phyloP scores from a whole-genome alignment of 2,888 invertebrate genomes.

The Orchesella flavescens region DNA sequence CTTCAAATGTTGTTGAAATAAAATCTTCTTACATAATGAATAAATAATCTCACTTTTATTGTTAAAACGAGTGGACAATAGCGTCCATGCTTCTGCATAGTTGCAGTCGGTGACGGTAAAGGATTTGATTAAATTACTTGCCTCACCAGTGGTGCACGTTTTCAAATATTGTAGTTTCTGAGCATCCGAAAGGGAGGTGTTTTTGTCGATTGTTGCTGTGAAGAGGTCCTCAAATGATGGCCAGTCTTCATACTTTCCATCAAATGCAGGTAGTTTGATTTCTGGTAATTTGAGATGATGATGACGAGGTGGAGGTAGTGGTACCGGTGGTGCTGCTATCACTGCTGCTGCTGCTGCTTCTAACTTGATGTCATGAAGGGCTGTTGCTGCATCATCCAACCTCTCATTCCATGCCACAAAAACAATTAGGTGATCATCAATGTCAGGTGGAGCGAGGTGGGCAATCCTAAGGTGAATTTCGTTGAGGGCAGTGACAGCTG shows the following conservation, averaged over 20 bases:
- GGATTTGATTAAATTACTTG: conserved; percentile 38
- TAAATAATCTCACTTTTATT: conserved; percentile 56
- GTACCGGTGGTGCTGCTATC: neutral
- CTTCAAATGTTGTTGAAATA: conserved; percentile 8
- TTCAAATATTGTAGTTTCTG: conserved; percentile 61
- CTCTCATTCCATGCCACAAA: no score
- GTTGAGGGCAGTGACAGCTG: no score
- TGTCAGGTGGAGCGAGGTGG: no score
- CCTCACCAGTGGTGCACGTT: conserved; percentile 44
- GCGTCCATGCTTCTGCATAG: conserved; percentile 51
- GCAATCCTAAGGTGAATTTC: no score
- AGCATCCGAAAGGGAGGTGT: conserved; percentile 17
- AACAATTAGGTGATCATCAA: no score
- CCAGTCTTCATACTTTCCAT: conserved; percentile 60
- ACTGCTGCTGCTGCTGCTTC: no score
- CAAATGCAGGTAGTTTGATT: conserved; percentile 53
- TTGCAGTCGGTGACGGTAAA: conserved; percentile 47
- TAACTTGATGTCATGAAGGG: no score
- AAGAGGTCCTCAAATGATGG: conserved; percentile 56
- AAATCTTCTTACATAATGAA: conserved; percentile 5
- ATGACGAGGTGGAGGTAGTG: neutral
- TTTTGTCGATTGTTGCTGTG: conserved; percentile 11
- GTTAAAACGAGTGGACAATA: conserved; percentile 30
- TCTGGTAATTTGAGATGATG: conserved; percentile 56
- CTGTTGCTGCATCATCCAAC: no score